A percentile compares a stretch with the other conserved stretches of the same genome.
Conservation (phyloP, 2,113 vertebrate genomes). For the Prinia subflava region DNA sequence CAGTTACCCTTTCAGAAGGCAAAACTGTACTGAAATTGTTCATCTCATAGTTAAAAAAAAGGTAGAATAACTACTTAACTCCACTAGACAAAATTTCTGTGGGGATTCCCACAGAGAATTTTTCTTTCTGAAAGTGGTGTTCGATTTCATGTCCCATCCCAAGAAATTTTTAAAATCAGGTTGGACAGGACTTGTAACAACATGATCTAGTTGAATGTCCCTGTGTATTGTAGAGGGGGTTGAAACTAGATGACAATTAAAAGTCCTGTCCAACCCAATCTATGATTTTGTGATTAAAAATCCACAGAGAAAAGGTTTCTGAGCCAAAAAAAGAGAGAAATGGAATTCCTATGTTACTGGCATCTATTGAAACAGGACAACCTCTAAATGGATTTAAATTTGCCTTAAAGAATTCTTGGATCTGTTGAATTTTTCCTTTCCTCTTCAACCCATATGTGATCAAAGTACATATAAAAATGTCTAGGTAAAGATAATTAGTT, state of each 20-base stretch:
- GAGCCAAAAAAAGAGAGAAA: background rate
- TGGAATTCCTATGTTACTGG: background rate
- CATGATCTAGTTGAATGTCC: background rate
- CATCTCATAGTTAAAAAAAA: background rate
- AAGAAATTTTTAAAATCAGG: background rate
- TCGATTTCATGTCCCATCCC: background rate
- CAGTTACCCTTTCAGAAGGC: background rate
- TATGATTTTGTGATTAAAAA: background rate
- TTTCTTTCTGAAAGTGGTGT: background rate
- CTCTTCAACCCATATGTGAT: background rate
- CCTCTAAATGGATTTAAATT: background rate
- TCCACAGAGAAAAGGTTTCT: background rate
- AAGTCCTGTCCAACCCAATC: background rate
- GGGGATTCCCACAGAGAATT: fast-evolving
- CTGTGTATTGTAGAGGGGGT: background rate
- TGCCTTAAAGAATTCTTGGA: background rate
- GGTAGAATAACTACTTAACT: background rate
- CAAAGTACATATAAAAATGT: background rate
- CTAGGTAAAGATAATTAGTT: background rate
- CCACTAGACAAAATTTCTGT: background rate
- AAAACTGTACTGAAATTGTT: background rate
- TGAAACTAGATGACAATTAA: background rate
- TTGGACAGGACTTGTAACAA: too few relatives aligned
- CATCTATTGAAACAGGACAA: background rate
- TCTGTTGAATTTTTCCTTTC: background rate